Evolutionary conservation across 2,797 vertebrate species (phyloP).

Genomic region (Betta splendens): DNA sequence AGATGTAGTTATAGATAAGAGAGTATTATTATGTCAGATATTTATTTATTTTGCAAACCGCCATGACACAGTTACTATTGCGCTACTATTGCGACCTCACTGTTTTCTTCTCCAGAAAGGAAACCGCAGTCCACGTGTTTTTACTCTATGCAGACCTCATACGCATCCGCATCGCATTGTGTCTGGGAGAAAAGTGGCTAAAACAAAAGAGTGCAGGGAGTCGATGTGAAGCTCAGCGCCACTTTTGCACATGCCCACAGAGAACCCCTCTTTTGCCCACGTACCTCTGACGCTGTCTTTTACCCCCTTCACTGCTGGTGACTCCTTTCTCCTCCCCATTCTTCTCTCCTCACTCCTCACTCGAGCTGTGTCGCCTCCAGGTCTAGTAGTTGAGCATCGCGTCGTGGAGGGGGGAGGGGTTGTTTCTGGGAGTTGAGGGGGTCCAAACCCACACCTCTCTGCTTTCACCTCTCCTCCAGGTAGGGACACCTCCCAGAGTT

Average conservation of each 20-base stretch:
- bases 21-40: slow-evolving; percentile 60
- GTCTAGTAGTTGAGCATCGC: slow-evolving; percentile 37
- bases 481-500: slow-evolving; percentile 37
- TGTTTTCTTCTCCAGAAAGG: slow-evolving; percentile 48
- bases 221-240: slow-evolving; percentile 40
- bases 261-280: slow-evolving; percentile 20
- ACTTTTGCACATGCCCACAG: slow-evolving; percentile 47
- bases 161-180: slow-evolving; percentile 32
- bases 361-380: slow-evolving; percentile 34
- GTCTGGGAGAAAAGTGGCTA: slow-evolving; percentile 34
- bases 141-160: slow-evolving; percentile 78
- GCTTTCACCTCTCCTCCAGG: slow-evolving; percentile 40
- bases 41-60: slow-evolving; percentile 65
- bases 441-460: slow-evolving; percentile 38
- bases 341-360: slow-evolving; percentile 35
- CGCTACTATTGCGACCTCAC: slow-evolving; percentile 54
- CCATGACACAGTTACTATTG: slow-evolving; percentile 41
- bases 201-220: slow-evolving; percentile 17
- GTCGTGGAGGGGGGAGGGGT: slow-evolving; percentile 12
- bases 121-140: slow-evolving; percentile 54
- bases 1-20: slow-evolving; percentile 63
- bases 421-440: slow-evolving; percentile 31
- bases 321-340: slow-evolving; percentile 14
- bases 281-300: slow-evolving; percentile 23
- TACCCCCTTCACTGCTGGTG: background rate